Evolutionary conservation across 1,140 invertebrate genomes (phyloP), one percentile per base, ranked within the genome.

Genomic region (Hypsibius dujardini): DNA sequence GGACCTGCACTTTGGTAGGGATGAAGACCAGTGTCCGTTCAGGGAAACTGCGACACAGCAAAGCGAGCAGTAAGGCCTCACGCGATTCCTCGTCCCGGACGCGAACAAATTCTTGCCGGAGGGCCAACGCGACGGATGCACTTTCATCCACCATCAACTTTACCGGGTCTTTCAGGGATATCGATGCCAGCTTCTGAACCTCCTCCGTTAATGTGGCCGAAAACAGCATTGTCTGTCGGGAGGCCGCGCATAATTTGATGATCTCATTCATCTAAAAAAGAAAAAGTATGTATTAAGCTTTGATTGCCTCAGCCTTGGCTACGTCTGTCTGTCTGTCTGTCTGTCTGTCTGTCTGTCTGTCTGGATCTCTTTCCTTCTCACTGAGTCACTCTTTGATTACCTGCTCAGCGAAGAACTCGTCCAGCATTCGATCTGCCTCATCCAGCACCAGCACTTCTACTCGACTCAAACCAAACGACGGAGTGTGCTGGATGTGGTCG

Each of bases 171-270:
- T 88, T 86, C 1, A 98, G 81, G 0, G 93, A 95, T 0, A 98
- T 87, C 1, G 90, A 84, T 0, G 90, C 92, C 60, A 98, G 82
- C 81, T 95, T 91, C 80, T 92, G 87, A 0, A 98, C 93, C 80
- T 91, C 86, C 69, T 97, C 93, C 1, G 92, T 96, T 93, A 98
- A 97, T 1, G 95, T 98, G 14, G 95, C 95, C 1, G 95, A 98
- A 80, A 98, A 98, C 40, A 98, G 80, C 83, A 98, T 89, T 0
- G 93, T 97, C 80, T 98, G 94, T n/a, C 93, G 83, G n/a, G 87
- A 92, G 59, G 86, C 83, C 1, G 90, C 85, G 80, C 95, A 98
- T 74, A 93, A 87, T 47, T 86, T 86, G 47, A 93, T 86, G 75
- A 98, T 90, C 80, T 96, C 92, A 77, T 95, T 95, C 90, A 98